Conservation (phyloP, 1,140 invertebrate species). For the Lithobius niger region DNA sequence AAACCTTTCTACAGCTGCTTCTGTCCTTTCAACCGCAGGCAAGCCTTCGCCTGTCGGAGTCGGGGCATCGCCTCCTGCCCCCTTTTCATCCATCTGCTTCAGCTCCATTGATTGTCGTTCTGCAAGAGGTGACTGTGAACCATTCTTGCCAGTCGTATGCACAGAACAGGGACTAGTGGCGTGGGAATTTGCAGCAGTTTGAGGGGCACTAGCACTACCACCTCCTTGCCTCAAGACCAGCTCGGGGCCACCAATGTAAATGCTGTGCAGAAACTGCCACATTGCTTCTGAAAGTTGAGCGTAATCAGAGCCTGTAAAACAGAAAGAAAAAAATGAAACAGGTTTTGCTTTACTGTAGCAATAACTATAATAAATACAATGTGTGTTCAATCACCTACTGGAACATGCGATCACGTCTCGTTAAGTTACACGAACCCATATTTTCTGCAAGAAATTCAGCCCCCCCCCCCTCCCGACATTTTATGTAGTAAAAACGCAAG, state of each 20-base stretch:
- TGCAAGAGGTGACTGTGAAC: background rate
- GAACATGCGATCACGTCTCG: no score
- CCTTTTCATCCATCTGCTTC: background rate
- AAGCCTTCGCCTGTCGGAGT: no score
- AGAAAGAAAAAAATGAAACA: background rate
- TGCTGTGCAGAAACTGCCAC: conserved; percentile 68
- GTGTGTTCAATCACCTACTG: no score
- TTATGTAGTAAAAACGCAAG: no score
- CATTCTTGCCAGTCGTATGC: background rate
- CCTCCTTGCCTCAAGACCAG: conserved; percentile 37
- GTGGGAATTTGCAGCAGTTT: background rate
- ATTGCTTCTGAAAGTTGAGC: conserved; percentile 67
- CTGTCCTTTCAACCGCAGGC: no score
- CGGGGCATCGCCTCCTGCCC: background rate
- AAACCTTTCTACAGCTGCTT: no score
- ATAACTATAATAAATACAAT: no score
- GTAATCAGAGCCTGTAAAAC: conserved; percentile 51
- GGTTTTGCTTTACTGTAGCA: no score
- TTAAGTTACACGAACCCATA: no score
- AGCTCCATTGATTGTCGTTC: background rate
- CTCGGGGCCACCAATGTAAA: conserved; percentile 78
- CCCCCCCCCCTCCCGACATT: no score
- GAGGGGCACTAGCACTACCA: background rate
- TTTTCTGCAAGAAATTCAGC: no score
- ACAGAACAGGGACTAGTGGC: background rate